A percentile compares a stretch with the other conserved stretches of the same genome.
These are phyloP conservation scores for Epirrita christyi DNA, from an alignment of 2,888 invertebrate species.

Conservation along the genomic window DNA sequence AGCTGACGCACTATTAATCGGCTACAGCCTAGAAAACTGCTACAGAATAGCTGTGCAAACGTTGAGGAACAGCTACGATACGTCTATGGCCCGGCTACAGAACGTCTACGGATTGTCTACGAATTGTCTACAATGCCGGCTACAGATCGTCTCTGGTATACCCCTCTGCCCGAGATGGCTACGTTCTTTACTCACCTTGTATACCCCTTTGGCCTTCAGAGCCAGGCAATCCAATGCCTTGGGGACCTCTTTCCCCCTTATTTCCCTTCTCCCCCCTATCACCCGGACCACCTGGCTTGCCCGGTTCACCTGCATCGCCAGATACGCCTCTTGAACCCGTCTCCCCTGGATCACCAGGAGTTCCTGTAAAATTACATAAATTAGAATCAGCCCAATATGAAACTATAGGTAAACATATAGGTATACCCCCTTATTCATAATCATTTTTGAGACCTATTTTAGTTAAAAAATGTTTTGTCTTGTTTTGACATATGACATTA, in stretches of 20 bases:
- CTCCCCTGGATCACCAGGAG: slow-evolving; percentile 88
- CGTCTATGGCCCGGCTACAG: too few species aligned
- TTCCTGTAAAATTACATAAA: slow-evolving; percentile 69
- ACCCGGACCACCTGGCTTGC: slow-evolving; percentile 87
- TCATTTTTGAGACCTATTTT: too few species aligned
- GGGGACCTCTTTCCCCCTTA: slow-evolving; percentile 89
- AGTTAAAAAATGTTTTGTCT: too few species aligned
- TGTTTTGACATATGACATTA: too few species aligned
- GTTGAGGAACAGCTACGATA: too few species aligned
- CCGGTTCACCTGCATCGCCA: slow-evolving; percentile 89
- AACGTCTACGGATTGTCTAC: not conserved
- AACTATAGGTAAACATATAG: too few species aligned
- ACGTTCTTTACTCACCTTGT: slow-evolving; percentile 77
- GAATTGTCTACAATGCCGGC: not conserved
- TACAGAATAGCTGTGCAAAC: too few species aligned
- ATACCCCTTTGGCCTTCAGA: slow-evolving; percentile 88
- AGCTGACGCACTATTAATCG: too few species aligned
- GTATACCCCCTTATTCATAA: too few species aligned
- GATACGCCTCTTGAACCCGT: slow-evolving; percentile 88
- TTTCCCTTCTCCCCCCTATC: slow-evolving; percentile 87
- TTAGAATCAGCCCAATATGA: too few species aligned
- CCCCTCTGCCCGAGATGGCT: not conserved
- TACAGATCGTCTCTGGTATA: not conserved
- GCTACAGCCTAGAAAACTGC: too few species aligned
- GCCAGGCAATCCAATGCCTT: slow-evolving; percentile 91